A percentile compares a stretch with the other conserved stretches of the same genome.
Conservation (phyloP, 2,888 invertebrate genomes). For the Drosophila infuscata region DNA sequence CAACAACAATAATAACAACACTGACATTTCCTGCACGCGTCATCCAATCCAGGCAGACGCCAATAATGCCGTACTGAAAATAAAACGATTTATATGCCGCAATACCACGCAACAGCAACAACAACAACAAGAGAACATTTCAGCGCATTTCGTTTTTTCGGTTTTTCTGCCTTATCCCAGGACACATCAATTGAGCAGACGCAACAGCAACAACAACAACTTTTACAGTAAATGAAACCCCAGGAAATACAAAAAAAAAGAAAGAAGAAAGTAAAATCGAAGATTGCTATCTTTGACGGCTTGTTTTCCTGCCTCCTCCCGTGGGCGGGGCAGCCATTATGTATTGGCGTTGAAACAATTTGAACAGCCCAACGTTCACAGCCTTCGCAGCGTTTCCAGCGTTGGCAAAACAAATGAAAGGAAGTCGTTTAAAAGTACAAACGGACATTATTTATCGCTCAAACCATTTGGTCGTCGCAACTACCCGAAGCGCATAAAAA, state of each 20-base stretch:
- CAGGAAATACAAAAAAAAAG: constrained; percentile 29
- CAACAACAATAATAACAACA: constrained; percentile 59
- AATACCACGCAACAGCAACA: constrained; percentile 59
- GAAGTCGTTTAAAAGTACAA: constrained; percentile 85
- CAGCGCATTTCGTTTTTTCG: constrained; percentile 44
- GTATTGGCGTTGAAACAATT: constrained; percentile 84
- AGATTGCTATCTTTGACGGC: constrained; percentile 84
- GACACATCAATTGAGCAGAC: constrained; percentile 72
- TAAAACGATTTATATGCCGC: constrained; percentile 82
- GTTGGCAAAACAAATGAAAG: constrained; percentile 81
- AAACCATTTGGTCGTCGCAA: constrained; percentile 80
- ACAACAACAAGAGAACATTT: constrained; percentile 60
- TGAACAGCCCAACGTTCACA: constrained; percentile 59
- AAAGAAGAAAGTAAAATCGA: constrained; percentile 74
- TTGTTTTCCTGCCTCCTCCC: constrained; percentile 67
- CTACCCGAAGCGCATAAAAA: constrained; percentile 62
- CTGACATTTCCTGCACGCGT: constrained; percentile 70
- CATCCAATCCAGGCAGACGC: constrained; percentile 74
- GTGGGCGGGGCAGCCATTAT: constrained; percentile 80
- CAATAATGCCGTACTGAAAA: constrained; percentile 73
- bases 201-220: constrained; percentile 46
- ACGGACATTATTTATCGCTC: constrained; percentile 84
- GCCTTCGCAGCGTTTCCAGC: not conserved
- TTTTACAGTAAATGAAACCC: constrained; percentile 71
- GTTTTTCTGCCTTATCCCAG: constrained; percentile 68